phyloP scores from a whole-genome alignment of 1,140 invertebrate species.

The Orchestia grillus region DNA sequence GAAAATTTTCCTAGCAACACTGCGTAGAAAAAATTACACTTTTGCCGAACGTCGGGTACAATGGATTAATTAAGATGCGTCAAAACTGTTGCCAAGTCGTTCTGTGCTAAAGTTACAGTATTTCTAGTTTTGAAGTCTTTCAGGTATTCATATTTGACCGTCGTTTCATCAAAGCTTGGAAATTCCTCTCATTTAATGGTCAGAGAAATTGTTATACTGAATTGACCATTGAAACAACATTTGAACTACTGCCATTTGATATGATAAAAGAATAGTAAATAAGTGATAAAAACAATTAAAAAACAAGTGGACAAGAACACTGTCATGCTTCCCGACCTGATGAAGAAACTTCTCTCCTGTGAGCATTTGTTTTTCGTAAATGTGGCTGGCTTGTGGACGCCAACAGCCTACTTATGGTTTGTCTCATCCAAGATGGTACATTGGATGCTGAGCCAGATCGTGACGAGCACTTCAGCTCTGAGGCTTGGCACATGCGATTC shows the following conservation, averaged over 20 bases:
- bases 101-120: too few relatives aligned
- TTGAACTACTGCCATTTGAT: neutral
- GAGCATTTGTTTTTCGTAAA: neutral
- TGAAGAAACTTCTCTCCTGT: neutral
- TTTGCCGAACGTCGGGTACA: too few relatives aligned
- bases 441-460: constrained; percentile 11
- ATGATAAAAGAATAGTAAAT: neutral
- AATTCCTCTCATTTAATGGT: too few relatives aligned
- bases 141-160: too few relatives aligned
- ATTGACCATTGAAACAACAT: neutral
- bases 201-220: neutral
- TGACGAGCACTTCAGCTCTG: neutral
- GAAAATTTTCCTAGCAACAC: too few relatives aligned
- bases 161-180: too few relatives aligned
- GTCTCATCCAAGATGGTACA: constrained; percentile 44
- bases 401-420: constrained; percentile 26
- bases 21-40: too few relatives aligned
- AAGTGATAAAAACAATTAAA: neutral
- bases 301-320: constrained; percentile 27
- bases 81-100: too few relatives aligned
- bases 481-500: neutral
- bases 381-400: constrained; percentile 19
- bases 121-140: too few relatives aligned
- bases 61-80: too few relatives aligned
- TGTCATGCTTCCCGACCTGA: constrained; percentile 44